Base-by-base conservation (phyloP, 2,888 invertebrate species). In the Phengaris arion region DNA sequence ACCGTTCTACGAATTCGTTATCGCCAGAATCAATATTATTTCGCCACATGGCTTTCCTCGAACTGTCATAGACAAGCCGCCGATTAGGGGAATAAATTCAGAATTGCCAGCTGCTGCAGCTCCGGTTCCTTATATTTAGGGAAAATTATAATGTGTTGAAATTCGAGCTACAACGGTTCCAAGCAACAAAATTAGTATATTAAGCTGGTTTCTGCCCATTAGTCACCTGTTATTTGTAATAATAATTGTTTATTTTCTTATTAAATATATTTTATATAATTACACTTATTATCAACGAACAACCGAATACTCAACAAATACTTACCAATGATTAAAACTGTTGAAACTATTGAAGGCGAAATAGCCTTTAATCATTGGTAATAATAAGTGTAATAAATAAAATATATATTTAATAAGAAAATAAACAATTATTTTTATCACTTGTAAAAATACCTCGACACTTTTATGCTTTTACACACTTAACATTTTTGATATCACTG, bases 1-100 rank as follows among this genome's bases (percentile, higher is more conserved):
- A 76, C 76, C 80, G 75, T 80, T 81, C 81, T 79, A 57, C 74
- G 81, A 81, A 81, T 64, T 22, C 48, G 46, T 76, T 79, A 72
- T 80, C 76, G 75, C 77, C 51, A 72, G 51, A 75, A 79, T 78
- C 77, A 76, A 78, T 79, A 76, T 74, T 57, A 35, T 75, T 69
- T 78, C 74, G 68, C 77, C 76, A 78, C 77, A 76, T 78, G 74
- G 68, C 51, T 51, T 75, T 76, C 74, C 54, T 48, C 70, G 74
- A 75, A 75, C 54, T 75, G 54, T 68, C 68, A 15, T 75, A 55
- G 59, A 48, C 48, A 35, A 48, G 46, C 15, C 59, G 59, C 74
- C 6, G 22, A 22, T 22, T 22, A 22, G 22, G 22, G 22, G 22
- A 22, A 69, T 48, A 22, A 72, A 12, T 13, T 64, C 52, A 52